Conservation (phyloP, 2,113 vertebrate genomes). For the Melanerpes formicivorus region DNA sequence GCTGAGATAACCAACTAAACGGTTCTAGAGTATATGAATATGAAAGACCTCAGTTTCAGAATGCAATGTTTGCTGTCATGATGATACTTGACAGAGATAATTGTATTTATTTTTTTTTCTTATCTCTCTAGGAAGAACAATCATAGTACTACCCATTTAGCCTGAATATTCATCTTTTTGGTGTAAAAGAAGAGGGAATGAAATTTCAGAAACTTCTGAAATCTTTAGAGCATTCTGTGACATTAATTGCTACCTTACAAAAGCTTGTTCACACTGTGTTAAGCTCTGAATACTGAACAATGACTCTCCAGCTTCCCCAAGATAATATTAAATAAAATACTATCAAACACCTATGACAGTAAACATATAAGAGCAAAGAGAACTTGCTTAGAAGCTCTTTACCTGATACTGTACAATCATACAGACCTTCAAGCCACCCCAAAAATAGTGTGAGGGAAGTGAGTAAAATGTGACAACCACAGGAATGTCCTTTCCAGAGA, state of each 20-base stretch:
- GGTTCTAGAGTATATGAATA: rapidly evolving
- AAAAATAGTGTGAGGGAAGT: not conserved
- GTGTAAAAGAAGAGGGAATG: not conserved
- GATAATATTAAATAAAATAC: not conserved
- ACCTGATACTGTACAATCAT: not conserved
- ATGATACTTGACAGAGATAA: not conserved
- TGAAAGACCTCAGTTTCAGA: not conserved
- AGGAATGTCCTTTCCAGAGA: not conserved
- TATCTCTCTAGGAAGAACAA: rapidly evolving
- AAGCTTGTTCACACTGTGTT: not conserved
- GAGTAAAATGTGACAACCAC: not conserved
- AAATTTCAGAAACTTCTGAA: not conserved
- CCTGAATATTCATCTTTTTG: not conserved
- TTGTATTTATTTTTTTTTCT: not conserved
- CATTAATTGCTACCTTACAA: not conserved
- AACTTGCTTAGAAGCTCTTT: not conserved
- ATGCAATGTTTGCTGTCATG: not conserved
- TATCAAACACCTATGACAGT: not conserved
- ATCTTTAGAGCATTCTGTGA: not conserved
- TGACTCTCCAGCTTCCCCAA: not conserved
- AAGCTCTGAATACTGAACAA: not conserved
- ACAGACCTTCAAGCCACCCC: not conserved
- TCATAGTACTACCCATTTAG: not conserved
- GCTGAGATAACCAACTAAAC: not conserved
- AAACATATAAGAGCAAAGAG: not conserved